Conservation (phyloP, 2,888 invertebrate genomes). For the Therioaphis trifolii region DNA sequence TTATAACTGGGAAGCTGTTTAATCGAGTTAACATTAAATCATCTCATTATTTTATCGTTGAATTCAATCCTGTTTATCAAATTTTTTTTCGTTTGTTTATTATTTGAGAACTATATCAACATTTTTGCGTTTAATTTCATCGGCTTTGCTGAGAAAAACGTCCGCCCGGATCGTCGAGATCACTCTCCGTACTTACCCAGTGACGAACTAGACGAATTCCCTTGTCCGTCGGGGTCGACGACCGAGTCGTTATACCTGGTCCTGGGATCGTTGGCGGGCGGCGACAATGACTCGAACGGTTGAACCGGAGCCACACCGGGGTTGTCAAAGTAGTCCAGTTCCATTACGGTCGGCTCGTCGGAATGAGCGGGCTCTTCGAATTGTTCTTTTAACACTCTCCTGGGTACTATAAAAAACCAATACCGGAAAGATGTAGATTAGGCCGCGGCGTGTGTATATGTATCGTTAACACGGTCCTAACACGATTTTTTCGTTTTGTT, state of each 20-base stretch:
- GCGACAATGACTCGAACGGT: conserved; percentile 65
- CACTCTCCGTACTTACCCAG: conserved; percentile 22
- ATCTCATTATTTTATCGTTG: no score
- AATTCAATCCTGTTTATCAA: no score
- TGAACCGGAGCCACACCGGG: conserved; percentile 69
- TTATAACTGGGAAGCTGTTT: no score
- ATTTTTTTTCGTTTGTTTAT: not conserved
- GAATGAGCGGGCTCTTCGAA: conserved; percentile 83
- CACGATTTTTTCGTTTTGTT: conserved; percentile 1
- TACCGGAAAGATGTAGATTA: conserved; percentile 52
- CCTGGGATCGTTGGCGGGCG: conserved; percentile 44
- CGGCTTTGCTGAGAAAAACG: not conserved
- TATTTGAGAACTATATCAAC: conserved; percentile 1
- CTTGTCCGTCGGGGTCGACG: not conserved
- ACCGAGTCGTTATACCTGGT: conserved; percentile 47
- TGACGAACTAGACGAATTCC: conserved; percentile 50
- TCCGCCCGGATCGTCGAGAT: not conserved
- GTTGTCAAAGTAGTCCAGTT: conserved; percentile 70
- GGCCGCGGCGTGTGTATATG: not conserved
- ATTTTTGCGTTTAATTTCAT: not conserved
- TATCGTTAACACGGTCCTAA: conserved; percentile 16
- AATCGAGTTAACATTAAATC: no score
- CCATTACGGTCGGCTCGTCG: conserved; percentile 73
- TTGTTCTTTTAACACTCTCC: conserved; percentile 84
- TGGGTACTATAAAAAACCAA: conserved; percentile 75